These are phyloP conservation scores for Gandaritis pyraliata DNA, from an alignment of 2,888 invertebrate genomes.

Conservation along the genomic window DNA sequence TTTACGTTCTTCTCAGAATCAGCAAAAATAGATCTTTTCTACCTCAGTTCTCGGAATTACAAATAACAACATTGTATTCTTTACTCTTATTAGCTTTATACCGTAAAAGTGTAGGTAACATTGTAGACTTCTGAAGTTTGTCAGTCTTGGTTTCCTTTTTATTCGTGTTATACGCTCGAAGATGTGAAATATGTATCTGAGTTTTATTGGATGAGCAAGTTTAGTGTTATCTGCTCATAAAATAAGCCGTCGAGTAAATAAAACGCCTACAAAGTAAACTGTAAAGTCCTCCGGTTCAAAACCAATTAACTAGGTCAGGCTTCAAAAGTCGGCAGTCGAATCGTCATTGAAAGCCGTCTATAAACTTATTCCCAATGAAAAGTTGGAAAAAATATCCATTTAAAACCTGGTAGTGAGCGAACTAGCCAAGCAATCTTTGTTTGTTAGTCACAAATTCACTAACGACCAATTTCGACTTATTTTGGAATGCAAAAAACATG, in stretches of 20 bases:
- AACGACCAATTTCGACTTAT: too few species aligned
- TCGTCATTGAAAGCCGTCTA: too few species aligned
- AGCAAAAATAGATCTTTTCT: neutral
- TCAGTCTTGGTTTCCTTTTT: neutral
- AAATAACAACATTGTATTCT: neutral
- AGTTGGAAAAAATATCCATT: too few species aligned
- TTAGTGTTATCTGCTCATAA: slow-evolving; percentile 8
- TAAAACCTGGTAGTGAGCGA: too few species aligned
- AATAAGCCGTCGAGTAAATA: slow-evolving; percentile 3
- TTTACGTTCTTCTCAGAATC: neutral
- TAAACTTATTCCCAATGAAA: too few species aligned
- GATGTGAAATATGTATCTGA: slow-evolving; percentile 5
- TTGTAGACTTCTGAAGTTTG: neutral
- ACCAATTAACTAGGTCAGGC: too few species aligned
- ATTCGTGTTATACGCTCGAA: slow-evolving; percentile 3
- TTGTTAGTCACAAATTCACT: too few species aligned
- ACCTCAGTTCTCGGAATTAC: neutral
- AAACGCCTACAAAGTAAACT: slow-evolving; percentile 5
- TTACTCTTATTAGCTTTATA: neutral
- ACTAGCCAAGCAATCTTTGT: too few species aligned
- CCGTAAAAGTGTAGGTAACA: neutral
- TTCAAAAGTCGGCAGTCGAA: too few species aligned
- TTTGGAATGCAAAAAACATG: too few species aligned
- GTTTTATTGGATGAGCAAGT: slow-evolving; percentile 15
- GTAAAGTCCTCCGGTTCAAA: neutral